These are phyloP conservation scores for Lepidurus packardi DNA, from an alignment of 1,140 invertebrate species.

Conservation along the genomic window DNA sequence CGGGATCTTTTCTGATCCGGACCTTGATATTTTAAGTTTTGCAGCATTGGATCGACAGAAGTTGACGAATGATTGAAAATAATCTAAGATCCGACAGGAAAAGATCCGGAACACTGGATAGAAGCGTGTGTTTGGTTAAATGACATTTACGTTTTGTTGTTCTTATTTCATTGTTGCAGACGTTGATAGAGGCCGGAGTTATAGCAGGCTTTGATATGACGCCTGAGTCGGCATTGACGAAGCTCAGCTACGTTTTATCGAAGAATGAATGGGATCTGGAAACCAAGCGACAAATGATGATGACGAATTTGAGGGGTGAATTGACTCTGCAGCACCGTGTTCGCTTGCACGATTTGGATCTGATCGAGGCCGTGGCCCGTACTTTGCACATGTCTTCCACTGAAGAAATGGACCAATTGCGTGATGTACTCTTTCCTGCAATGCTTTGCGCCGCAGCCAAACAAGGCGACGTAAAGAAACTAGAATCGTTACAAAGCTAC, in stretches of 20 bases:
- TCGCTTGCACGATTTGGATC: slow-evolving; percentile 51
- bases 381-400: slow-evolving; percentile 60
- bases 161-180: slow-evolving; percentile 40
- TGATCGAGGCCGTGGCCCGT: slow-evolving; percentile 61
- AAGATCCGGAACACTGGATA: too few species aligned
- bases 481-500: slow-evolving; percentile 45
- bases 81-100: too few species aligned
- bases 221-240: slow-evolving; percentile 84
- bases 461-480: slow-evolving; percentile 52
- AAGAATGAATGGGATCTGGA: slow-evolving; percentile 69
- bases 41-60: too few species aligned
- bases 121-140: background rate
- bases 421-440: slow-evolving; percentile 67
- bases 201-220: slow-evolving; percentile 92
- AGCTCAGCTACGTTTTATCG: slow-evolving; percentile 83
- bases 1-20: too few species aligned
- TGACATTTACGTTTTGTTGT: background rate
- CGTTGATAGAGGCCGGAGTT: slow-evolving; percentile 60
- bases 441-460: slow-evolving; percentile 68
- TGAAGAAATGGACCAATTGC: slow-evolving; percentile 62
- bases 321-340: slow-evolving; percentile 46
- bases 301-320: slow-evolving; percentile 66
- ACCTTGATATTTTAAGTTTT: too few species aligned
- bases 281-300: slow-evolving; percentile 74
- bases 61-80: too few species aligned